Conservation (phyloP, 2,797 vertebrate species). For the Gobio occitaniae region DNA sequence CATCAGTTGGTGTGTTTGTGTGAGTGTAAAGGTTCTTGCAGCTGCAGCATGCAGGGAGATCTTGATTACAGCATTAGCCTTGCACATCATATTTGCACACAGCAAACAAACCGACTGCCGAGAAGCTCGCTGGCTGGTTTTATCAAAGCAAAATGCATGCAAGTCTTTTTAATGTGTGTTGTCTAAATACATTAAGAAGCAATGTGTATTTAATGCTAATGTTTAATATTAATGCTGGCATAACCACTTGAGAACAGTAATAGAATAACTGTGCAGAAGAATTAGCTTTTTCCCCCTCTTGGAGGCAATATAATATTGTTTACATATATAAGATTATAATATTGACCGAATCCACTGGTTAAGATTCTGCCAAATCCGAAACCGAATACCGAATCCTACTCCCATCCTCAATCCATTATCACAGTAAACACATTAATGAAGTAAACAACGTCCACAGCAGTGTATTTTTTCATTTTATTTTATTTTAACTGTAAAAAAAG, state of each 20-base stretch:
- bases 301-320: too few relatives aligned
- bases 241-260: background rate
- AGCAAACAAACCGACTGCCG: constrained; percentile 2
- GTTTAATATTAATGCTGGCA: background rate
- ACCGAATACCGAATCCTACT: too few relatives aligned
- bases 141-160: background rate
- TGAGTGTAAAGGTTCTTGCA: background rate
- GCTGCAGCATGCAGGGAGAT: constrained; percentile 24
- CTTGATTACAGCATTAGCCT: background rate
- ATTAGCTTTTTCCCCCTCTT: too few relatives aligned
- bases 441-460: too few relatives aligned
- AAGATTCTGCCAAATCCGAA: too few relatives aligned
- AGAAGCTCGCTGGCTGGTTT: background rate
- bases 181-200: background rate
- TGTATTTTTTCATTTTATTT: too few relatives aligned
- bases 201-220: background rate
- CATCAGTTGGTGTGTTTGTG: constrained; percentile 15
- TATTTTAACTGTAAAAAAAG: too few relatives aligned
- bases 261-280: background rate
- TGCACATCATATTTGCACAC: constrained; percentile 19
- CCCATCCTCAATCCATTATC: too few relatives aligned
- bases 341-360: too few relatives aligned
- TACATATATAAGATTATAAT: too few relatives aligned
- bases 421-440: too few relatives aligned
- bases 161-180: background rate